These are phyloP conservation scores for Monarcha castaneiventris DNA, from an alignment of 2,113 vertebrate species.

Conservation along the genomic window DNA sequence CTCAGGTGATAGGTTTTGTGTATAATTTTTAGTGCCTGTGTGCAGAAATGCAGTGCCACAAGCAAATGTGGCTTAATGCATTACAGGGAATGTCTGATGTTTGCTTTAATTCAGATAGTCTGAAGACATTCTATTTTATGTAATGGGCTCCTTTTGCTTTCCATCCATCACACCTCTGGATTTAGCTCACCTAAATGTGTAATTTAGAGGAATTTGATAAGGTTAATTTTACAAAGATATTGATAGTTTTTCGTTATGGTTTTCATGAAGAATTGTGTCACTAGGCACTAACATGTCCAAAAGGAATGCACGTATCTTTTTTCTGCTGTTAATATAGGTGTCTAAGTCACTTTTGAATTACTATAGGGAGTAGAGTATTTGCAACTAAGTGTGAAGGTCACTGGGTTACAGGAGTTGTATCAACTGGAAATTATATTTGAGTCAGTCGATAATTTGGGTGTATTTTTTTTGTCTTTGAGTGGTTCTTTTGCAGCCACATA, in stretches of 20 bases:
- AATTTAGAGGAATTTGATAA: background rate
- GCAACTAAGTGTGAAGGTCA: background rate
- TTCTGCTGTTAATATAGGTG: background rate
- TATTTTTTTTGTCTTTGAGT: background rate
- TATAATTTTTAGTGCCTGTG: background rate
- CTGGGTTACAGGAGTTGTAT: background rate
- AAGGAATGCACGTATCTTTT: background rate
- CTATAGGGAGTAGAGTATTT: background rate
- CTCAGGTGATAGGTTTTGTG: background rate
- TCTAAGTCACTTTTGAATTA: background rate
- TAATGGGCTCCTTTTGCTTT: background rate
- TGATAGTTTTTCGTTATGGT: background rate
- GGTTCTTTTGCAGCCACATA: background rate
- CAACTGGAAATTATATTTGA: background rate
- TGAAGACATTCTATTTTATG: background rate
- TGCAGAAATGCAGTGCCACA: background rate
- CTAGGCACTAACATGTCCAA: background rate
- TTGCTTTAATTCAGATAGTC: background rate
- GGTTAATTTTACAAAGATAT: background rate
- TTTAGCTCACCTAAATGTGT: background rate
- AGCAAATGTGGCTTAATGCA: background rate
- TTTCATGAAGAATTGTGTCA: background rate
- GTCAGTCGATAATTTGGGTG: background rate
- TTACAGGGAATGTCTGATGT: background rate
- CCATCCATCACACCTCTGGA: background rate